Conservation (phyloP, 2,797 vertebrate species). For the Sebastes cheni region DNA sequence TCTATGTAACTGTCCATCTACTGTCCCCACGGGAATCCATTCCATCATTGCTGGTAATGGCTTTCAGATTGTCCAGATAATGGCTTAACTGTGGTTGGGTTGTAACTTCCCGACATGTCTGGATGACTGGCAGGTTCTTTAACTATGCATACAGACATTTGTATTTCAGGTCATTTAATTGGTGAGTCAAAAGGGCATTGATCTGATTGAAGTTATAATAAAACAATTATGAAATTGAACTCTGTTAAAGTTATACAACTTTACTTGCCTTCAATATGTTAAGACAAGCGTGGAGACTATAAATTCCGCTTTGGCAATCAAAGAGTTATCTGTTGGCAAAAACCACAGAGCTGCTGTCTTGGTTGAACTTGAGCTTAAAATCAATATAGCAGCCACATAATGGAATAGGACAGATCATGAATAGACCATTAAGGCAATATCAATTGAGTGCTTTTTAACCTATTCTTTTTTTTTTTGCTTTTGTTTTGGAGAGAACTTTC, state of each 20-base stretch:
- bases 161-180: not conserved
- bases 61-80: conserved; percentile 70
- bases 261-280: not conserved
- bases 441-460: conserved; percentile 41
- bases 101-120: conserved; percentile 33
- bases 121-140: conserved; percentile 44
- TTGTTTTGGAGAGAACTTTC: not conserved
- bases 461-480: conserved; percentile 2
- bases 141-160: conserved; percentile 5
- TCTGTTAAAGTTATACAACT: not conserved
- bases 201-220: not conserved
- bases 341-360: conserved; percentile 34
- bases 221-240: not conserved
- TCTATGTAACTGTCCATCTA: conserved; percentile 72
- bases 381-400: conserved; percentile 61
- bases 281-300: not conserved
- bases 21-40: conserved; percentile 64
- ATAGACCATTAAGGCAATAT: conserved; percentile 51
- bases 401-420: conserved; percentile 54
- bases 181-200: not conserved
- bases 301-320: conserved; percentile 28
- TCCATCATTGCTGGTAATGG: conserved; percentile 72
- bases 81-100: conserved; percentile 53
- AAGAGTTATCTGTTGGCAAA: conserved; percentile 40
- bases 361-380: conserved; percentile 54